phyloP scores from a whole-genome alignment of 1,140 invertebrate genomes.

The Drosophila parabipectinata region DNA sequence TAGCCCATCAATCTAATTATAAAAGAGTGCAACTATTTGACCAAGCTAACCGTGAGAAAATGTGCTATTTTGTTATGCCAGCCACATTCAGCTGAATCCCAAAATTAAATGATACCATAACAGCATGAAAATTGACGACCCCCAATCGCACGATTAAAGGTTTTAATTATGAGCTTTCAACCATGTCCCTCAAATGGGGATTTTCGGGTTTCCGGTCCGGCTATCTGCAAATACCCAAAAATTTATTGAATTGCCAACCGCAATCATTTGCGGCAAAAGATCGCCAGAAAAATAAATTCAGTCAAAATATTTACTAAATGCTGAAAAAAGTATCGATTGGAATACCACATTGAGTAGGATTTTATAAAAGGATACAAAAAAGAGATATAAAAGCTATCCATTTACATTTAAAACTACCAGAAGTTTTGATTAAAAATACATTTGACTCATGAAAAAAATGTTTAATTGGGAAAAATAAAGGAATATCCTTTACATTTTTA shows the following conservation, averaged over 20 bases:
- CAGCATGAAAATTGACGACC: slow-evolving; percentile 17
- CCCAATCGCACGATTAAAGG: slow-evolving; percentile 50
- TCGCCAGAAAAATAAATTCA: slow-evolving; percentile 19
- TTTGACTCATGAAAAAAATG: neutral
- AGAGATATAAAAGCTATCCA: neutral
- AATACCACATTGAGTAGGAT: neutral
- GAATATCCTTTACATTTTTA: neutral
- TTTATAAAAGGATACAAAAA: neutral
- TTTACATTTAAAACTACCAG: neutral
- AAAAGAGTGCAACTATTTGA: slow-evolving; percentile 39
- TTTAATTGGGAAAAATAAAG: neutral
- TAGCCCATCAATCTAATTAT: slow-evolving; percentile 47
- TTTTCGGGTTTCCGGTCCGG: neutral
- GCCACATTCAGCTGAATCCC: slow-evolving; percentile 8
- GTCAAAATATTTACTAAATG: neutral
- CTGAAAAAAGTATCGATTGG: neutral
- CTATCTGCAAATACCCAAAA: slow-evolving; percentile 39
- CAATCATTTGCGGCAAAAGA: slow-evolving; percentile 53
- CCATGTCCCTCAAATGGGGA: neutral
- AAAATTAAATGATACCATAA: slow-evolving; percentile 28
- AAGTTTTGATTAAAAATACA: too few species aligned
- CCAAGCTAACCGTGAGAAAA: slow-evolving; percentile 5
- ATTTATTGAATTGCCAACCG: slow-evolving; percentile 60
- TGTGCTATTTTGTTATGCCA: slow-evolving; percentile 10
- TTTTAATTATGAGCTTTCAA: slow-evolving; percentile 56